A percentile compares a stretch with the other conserved stretches of the same genome.
phyloP scores from a whole-genome alignment of 2,113 vertebrate species.

The Gambusia holbrooki region DNA sequence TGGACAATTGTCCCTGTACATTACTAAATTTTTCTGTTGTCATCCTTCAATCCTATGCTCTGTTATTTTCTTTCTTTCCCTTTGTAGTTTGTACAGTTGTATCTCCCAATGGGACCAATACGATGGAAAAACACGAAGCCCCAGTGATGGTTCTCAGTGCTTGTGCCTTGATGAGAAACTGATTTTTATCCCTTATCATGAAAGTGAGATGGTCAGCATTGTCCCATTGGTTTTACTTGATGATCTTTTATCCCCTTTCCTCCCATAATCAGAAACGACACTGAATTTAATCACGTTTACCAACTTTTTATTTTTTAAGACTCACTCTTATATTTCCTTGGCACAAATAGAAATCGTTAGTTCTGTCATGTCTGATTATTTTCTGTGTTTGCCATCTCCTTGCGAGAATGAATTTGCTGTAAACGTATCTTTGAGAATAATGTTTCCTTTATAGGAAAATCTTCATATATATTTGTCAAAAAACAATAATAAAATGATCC shows the following conservation, averaged over 20 bases:
- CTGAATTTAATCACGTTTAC: constrained; percentile 52
- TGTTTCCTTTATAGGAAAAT: constrained; percentile 77
- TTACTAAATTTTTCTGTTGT: constrained; percentile 61
- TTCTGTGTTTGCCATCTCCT: constrained; percentile 71
- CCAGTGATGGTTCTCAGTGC: constrained; percentile 73
- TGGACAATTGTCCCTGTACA: constrained; percentile 70
- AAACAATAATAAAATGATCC: constrained; percentile 82
- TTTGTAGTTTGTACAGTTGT: constrained; percentile 77
- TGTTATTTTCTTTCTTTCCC: constrained; percentile 43
- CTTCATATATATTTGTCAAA: constrained; percentile 86
- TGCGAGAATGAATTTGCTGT: constrained; percentile 79
- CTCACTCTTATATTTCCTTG: constrained; percentile 66
- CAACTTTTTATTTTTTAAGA: constrained; percentile 46
- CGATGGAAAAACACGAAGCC: constrained; percentile 71
- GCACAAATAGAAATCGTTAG: constrained; percentile 72
- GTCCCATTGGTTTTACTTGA: constrained; percentile 71
- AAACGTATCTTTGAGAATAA: constrained; percentile 78
- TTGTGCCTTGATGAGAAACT: constrained; percentile 83
- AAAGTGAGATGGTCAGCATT: constrained; percentile 42
- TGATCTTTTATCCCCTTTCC: constrained; percentile 56
- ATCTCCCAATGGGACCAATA: constrained; percentile 82
- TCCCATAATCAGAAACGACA: constrained; percentile 45
- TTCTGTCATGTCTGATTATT: constrained; percentile 69
- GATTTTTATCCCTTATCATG: constrained; percentile 55
- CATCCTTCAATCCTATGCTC: constrained; percentile 51